Conservation (phyloP, 2,888 invertebrate species). For the Chironomus tentans region DNA sequence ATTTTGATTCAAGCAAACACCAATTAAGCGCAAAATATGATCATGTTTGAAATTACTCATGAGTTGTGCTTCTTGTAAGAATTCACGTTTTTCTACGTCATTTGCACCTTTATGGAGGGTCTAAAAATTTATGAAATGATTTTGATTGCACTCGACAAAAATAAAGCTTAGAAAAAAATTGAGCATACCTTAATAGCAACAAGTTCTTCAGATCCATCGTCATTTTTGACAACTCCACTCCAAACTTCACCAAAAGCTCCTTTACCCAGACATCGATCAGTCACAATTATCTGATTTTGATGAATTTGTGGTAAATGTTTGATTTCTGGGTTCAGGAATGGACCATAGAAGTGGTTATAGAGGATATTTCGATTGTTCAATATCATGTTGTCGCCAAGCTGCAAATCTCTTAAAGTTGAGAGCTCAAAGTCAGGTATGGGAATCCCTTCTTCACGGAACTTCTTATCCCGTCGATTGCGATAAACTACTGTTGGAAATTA, state of each 20-base stretch:
- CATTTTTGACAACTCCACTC: constrained; percentile 72
- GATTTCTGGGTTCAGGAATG: constrained; percentile 66
- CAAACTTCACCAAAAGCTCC: constrained; percentile 98
- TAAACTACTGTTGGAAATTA: constrained; percentile 48
- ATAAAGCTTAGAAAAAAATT: background rate
- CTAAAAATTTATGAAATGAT: constrained; percentile 40
- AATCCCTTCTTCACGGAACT: constrained; percentile 38
- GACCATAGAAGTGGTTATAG: constrained; percentile 48
- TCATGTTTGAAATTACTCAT: constrained; percentile 98
- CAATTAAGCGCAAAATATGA: constrained; percentile 85
- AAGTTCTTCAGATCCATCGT: constrained; percentile 43
- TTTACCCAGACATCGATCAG: constrained; percentile 76
- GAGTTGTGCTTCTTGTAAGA: constrained; percentile 90
- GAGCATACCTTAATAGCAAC: constrained; percentile 80
- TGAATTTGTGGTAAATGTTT: constrained; percentile 76
- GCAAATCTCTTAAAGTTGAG: constrained; percentile 76
- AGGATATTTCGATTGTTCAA: constrained; percentile 73
- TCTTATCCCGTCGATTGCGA: constrained; percentile 36
- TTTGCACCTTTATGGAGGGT: constrained; percentile 86
- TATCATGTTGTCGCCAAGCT: constrained; percentile 56
- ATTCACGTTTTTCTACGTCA: constrained; percentile 83
- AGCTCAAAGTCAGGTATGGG: constrained; percentile 70
- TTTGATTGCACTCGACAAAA: background rate
- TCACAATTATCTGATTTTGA: constrained; percentile 75
- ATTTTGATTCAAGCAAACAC: constrained; percentile 63